Percentiles rank a stretch among this genome's conserved stretches.
Conservation (phyloP, 2,113 vertebrate genomes). For the Fregata magnificens region DNA sequence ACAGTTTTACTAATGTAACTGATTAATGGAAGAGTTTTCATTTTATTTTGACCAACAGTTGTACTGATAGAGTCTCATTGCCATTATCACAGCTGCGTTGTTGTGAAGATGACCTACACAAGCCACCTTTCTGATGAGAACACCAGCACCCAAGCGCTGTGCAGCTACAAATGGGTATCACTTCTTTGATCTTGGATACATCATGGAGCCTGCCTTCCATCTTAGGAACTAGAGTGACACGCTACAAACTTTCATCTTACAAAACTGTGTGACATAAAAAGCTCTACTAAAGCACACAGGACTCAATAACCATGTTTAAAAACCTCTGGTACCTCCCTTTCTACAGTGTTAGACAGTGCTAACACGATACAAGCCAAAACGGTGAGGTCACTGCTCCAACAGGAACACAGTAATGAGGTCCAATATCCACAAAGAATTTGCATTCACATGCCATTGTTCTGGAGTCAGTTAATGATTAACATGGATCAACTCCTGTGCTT, state of each 20-base stretch:
- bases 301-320: background rate
- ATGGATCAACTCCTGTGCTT: background rate
- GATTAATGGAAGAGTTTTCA: background rate
- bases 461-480: background rate
- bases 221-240: background rate
- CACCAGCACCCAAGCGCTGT: too few relatives aligned
- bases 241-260: background rate
- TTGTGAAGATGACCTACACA: background rate
- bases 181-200: background rate
- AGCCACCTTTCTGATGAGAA: background rate
- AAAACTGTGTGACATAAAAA: background rate
- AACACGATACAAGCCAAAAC: background rate
- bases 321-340: background rate
- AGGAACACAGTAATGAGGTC: background rate
- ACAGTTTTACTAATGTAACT: background rate
- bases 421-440: background rate
- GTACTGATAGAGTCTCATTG: background rate
- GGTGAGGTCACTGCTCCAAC: background rate
- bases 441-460: background rate
- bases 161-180: background rate
- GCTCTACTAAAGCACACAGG: background rate
- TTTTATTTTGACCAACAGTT: background rate
- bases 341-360: background rate
- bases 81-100: background rate
- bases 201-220: background rate